phyloP scores from a whole-genome alignment of 2,797 vertebrate species.

The Paguma larvata region DNA sequence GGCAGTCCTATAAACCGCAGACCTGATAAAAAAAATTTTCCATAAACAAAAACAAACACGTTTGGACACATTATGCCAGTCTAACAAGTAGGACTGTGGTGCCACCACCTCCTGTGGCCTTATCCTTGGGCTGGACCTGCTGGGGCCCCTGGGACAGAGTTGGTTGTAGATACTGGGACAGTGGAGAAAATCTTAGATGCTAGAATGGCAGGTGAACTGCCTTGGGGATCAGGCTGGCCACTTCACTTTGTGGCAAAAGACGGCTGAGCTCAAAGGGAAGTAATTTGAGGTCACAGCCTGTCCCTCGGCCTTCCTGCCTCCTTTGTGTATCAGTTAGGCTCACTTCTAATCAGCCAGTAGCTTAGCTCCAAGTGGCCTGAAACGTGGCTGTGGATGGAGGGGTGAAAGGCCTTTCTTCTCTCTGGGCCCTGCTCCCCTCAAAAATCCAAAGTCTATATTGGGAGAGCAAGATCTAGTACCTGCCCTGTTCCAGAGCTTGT shows the following conservation, averaged over 20 bases:
- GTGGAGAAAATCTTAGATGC: not conserved
- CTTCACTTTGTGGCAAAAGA: not conserved
- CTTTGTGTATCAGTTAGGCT: not conserved
- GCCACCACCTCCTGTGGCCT: not conserved
- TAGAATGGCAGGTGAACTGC: not conserved
- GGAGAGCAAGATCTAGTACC: not conserved
- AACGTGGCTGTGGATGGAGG: not conserved
- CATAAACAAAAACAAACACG: not conserved
- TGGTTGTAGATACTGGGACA: not conserved
- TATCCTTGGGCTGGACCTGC: not conserved
- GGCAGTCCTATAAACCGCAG: not conserved
- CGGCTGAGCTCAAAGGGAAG: slow-evolving; percentile 4
- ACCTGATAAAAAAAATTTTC: not conserved
- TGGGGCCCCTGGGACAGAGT: not conserved
- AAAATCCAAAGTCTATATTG: not conserved
- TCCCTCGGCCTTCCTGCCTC: not conserved
- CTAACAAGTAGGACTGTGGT: not conserved
- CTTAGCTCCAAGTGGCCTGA: not conserved
- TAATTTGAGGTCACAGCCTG: not conserved
- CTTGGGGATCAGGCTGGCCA: not conserved
- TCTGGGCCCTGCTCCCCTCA: not conserved
- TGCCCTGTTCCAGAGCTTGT: not conserved
- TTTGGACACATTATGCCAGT: not conserved
- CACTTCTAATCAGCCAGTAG: not conserved
- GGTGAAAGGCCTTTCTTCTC: not conserved